Percentiles rank a stretch among this genome's conserved stretches.
Conservation (phyloP, 2,797 vertebrate genomes). For the Parotocinclus haroldoi region DNA sequence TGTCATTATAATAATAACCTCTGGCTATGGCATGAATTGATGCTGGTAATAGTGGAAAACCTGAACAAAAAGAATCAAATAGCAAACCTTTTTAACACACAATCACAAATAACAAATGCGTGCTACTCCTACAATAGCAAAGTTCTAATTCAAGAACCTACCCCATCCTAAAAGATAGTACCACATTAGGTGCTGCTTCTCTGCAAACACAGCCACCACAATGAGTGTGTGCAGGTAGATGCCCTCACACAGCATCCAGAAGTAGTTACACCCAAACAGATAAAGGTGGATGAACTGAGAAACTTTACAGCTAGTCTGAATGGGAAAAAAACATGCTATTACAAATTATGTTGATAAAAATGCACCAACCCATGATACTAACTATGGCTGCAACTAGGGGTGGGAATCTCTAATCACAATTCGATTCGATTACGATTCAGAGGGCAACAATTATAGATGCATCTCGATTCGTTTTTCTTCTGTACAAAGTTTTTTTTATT, state of each 20-base stretch:
- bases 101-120: neutral
- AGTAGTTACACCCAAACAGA: slow-evolving; percentile 95
- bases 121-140: no score
- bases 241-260: slow-evolving; percentile 98
- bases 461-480: no score
- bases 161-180: slow-evolving; percentile 98
- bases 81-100: neutral
- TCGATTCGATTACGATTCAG: no score
- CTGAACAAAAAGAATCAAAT: slow-evolving; percentile 56
- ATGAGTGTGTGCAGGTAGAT: slow-evolving; percentile 97
- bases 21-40: slow-evolving; percentile 88
- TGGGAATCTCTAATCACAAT: no score
- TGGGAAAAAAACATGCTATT: neutral
- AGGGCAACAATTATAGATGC: no score
- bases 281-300: slow-evolving; percentile 91
- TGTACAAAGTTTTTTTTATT: no score
- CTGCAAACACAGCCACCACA: slow-evolving; percentile 95
- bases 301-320: slow-evolving; percentile 90
- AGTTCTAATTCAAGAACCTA: slow-evolving; percentile 56
- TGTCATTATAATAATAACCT: slow-evolving; percentile 92
- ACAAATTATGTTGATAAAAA: neutral
- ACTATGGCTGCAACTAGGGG: no score
- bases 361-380: no score
- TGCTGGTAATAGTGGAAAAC: slow-evolving; percentile 92
- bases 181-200: slow-evolving; percentile 96